Percentiles rank a stretch among this genome's conserved stretches.
Conservation (phyloP, 2,113 vertebrate species). For the Tragelaphus buxtoni region DNA sequence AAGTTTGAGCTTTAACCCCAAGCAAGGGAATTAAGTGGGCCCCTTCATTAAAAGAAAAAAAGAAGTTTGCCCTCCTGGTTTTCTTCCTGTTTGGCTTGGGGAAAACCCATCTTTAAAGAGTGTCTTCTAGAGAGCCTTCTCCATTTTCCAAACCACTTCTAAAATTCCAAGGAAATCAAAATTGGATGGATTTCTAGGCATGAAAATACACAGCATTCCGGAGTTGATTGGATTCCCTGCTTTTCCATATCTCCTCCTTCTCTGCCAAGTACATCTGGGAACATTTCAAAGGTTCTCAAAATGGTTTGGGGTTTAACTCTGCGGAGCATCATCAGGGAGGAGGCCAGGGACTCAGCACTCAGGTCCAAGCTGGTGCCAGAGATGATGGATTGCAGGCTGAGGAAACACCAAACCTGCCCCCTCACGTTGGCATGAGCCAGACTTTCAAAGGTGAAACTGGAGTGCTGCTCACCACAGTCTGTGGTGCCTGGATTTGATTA, state of each 20-base stretch:
- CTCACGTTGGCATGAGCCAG: not conserved
- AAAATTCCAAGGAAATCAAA: not conserved
- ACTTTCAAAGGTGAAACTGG: not conserved
- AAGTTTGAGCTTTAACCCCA: not conserved
- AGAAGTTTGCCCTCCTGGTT: not conserved
- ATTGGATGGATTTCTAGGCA: not conserved
- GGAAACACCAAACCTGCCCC: not conserved
- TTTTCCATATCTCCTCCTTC: not conserved
- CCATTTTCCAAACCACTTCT: not conserved
- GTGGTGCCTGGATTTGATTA: not conserved
- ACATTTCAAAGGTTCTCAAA: not conserved
- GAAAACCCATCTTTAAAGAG: not conserved
- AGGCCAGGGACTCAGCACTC: not conserved
- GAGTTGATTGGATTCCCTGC: not conserved
- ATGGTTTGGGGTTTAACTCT: not conserved
- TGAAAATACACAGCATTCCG: not conserved
- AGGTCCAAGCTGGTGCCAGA: not conserved
- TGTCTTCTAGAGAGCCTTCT: not conserved
- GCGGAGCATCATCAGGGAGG: not conserved
- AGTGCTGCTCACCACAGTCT: not conserved
- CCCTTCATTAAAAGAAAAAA: not conserved
- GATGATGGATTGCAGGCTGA: not conserved
- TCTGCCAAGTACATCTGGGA: not conserved
- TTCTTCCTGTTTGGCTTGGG: not conserved
- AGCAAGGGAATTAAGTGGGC: not conserved